Conservation (phyloP, 2,888 invertebrate species). For the Drosophila affinis region DNA sequence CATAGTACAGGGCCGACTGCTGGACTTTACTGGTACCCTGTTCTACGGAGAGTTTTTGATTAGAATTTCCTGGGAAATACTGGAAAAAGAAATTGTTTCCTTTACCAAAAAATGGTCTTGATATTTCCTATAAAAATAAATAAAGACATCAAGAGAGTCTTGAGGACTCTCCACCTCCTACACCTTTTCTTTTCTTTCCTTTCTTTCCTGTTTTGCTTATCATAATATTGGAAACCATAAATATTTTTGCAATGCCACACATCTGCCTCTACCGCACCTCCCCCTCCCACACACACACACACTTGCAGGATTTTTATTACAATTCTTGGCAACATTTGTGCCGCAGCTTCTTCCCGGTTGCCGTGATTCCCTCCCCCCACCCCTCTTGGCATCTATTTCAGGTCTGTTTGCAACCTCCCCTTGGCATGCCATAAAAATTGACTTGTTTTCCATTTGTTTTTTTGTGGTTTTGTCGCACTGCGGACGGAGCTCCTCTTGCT, state of each 20-base stretch:
- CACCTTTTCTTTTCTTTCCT: background rate
- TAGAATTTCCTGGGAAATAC: background rate
- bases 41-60: background rate
- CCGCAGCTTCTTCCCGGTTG: background rate
- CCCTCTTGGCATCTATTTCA: background rate
- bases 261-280: background rate
- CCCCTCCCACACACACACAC: background rate
- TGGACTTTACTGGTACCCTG: too few species aligned
- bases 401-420: background rate
- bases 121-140: background rate
- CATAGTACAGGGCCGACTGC: background rate
- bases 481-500: conserved; percentile 32
- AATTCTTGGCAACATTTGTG: background rate
- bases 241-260: background rate
- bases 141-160: background rate
- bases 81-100: too few species aligned
- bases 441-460: conserved; percentile 55
- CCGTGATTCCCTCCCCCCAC: background rate
- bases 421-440: conserved; percentile 60
- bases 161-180: too few species aligned
- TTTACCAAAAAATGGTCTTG: too few species aligned
- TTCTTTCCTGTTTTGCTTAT: background rate
- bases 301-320: background rate
- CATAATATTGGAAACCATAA: background rate
- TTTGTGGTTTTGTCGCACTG: conserved; percentile 58